A percentile compares a stretch with the other conserved stretches of the same genome.
These are phyloP conservation scores for Syritta pipiens DNA, from an alignment of 2,888 invertebrate species.

Conservation along the genomic window DNA sequence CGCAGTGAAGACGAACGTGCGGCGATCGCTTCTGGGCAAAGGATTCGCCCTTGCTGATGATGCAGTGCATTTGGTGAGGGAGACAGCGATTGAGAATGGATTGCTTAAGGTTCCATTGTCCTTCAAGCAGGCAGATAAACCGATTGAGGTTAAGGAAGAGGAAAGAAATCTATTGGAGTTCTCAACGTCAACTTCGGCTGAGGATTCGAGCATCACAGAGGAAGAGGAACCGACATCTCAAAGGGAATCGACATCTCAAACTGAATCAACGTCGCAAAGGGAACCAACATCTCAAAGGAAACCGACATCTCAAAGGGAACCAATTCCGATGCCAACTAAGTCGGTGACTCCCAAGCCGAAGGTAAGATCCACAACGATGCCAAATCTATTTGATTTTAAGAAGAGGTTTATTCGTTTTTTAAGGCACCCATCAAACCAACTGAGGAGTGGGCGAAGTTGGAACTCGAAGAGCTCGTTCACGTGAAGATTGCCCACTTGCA, in stretches of 20 bases:
- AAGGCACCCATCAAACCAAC: not conserved
- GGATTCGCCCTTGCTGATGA: constrained; percentile 61
- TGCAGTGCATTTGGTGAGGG: constrained; percentile 14
- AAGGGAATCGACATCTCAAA: not conserved
- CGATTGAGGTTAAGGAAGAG: not conserved
- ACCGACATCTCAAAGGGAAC: not conserved
- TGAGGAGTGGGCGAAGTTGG: constrained; percentile 38
- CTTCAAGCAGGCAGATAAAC: not conserved
- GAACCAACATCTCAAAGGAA: not conserved
- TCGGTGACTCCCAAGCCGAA: not conserved
- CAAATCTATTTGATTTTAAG: not conserved
- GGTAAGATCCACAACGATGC: constrained; percentile 11
- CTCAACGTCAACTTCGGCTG: constrained; percentile 14
- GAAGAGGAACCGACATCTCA: not conserved
- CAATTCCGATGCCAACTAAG: not conserved
- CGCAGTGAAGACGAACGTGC: constrained; percentile 69
- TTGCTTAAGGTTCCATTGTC: too few species aligned
- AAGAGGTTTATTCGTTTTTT: not conserved
- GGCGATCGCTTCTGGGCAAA: constrained; percentile 70
- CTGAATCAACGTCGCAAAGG: not conserved
- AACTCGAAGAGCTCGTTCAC: constrained; percentile 31
- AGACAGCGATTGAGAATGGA: constrained; percentile 33
- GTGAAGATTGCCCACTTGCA: constrained; percentile 8
- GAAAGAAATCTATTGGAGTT: constrained; percentile 45
- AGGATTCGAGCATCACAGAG: not conserved